Base-by-base conservation (phyloP, 23 tunicate species). In the Phallusia fumigata region DNA sequence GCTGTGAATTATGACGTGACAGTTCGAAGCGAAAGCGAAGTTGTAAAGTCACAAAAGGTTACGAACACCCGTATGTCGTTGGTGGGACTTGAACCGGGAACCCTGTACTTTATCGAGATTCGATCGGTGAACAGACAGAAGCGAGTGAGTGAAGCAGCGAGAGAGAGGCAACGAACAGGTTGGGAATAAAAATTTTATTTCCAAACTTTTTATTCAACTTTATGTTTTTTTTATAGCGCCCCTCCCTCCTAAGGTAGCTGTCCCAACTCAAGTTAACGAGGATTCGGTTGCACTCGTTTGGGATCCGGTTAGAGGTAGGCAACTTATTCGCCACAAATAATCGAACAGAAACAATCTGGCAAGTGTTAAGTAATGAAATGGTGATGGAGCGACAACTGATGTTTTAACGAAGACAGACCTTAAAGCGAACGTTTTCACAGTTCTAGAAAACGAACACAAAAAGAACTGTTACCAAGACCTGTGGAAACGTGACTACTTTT, bases 161-260 rank as follows among this genome's bases (percentile, higher is more conserved):
- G 19, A 33, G 18, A 52, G 16, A 26, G 64, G 58, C 95, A 90
- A 65, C 73, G 95, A 76, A 90, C 95, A 40, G 84, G 95, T 90
- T 40, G 47, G 47, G 47, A 40, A 40, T 40, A 5, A 40, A 40
- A 40, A 40, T 40, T 3, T 40, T 40, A 10, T 40, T 40, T 5
- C 10, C 47, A 40, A 40, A 40, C 12, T 31, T 5, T 31, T n/a
- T 33, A 34, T 35, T 6, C 6, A 76, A 24, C 10, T 6, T 76
- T 30, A 3, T 40, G 18, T 73, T 73, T 33, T 65, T 32, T 16
- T 77, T 76, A 10, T 53, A 89, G 93, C 69, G 47, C 93, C 93
- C 6, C 80, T 74, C 0, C 77, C 93, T 35, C 93, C 93, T 51
- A 19, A 69, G 16, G 47, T 30, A 26, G 65, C 84, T 13, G 40